Evolutionary conservation across 2,888 invertebrate genomes (phyloP).

Genomic region (Nephrotoma appendiculata): DNA sequence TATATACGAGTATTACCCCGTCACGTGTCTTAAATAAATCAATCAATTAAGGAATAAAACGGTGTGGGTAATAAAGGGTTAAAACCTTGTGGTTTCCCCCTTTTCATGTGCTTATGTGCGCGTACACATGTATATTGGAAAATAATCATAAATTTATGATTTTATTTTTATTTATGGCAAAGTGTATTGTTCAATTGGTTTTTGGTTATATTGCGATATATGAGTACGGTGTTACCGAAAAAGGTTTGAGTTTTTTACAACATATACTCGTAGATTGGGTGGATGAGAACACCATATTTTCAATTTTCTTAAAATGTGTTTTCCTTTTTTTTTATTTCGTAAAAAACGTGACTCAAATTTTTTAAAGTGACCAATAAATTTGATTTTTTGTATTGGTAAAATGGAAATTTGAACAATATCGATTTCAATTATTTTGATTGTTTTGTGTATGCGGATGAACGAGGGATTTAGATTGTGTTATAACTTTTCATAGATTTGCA

Average conservation of each 20-base stretch:
- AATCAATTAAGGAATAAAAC: neutral
- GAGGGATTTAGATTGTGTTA: neutral
- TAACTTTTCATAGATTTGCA: too few relatives aligned
- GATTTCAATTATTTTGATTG: neutral
- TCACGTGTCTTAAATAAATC: neutral
- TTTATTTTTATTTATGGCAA: neutral
- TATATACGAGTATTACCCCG: neutral
- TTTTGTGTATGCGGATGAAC: neutral
- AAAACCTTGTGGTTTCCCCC: neutral
- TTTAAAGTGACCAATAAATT: slow-evolving; percentile 6
- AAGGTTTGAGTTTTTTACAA: neutral
- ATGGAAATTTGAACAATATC: neutral
- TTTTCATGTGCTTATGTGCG: neutral
- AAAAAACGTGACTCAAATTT: slow-evolving; percentile 5
- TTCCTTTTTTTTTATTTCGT: neutral
- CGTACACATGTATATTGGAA: neutral
- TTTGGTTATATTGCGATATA: neutral
- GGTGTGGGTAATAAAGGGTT: neutral
- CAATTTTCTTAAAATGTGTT: neutral
- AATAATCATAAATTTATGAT: neutral
- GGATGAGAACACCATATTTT: neutral
- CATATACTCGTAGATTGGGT: neutral
- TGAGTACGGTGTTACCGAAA: neutral
- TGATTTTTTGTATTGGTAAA: neutral
- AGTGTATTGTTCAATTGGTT: neutral